These are phyloP conservation scores for Ceuthmochares aereus DNA, from an alignment of 2,113 vertebrate genomes.

Conservation along the genomic window DNA sequence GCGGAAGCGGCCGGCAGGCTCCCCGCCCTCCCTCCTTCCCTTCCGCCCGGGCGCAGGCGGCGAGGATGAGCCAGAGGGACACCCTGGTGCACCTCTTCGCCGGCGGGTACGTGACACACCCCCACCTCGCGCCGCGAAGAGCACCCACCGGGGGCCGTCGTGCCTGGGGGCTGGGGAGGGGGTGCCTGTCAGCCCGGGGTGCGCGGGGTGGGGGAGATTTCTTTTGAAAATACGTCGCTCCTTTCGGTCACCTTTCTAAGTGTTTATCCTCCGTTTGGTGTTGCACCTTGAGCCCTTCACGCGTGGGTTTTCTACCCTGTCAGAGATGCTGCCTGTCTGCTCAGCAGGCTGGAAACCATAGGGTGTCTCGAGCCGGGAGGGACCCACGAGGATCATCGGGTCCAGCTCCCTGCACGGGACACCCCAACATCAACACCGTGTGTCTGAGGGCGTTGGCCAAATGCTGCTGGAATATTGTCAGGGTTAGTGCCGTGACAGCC, in stretches of 20 bases:
- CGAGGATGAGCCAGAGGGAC: slow-evolving; percentile 95
- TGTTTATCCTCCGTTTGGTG: rapidly evolving
- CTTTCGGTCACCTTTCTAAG: rapidly evolving
- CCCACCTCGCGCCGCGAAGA: too few relatives aligned
- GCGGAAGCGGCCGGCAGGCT: not conserved
- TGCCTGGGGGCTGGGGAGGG: too few relatives aligned
- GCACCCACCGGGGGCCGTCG: too few relatives aligned
- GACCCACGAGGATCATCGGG: too few relatives aligned
- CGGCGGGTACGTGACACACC: slow-evolving; percentile 81
- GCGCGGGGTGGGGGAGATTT: not conserved
- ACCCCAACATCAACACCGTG: too few relatives aligned
- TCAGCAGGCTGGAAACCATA: rapidly evolving
- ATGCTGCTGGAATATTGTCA: too few relatives aligned
- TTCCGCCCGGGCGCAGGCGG: slow-evolving; percentile 75
- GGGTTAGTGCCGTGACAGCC: too few relatives aligned
- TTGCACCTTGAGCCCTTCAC: rapidly evolving
- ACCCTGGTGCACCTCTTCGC: slow-evolving; percentile 96
- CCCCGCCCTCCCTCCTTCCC: not conserved
- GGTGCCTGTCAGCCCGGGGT: too few relatives aligned
- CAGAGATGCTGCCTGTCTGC: rapidly evolving
- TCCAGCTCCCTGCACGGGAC: too few relatives aligned
- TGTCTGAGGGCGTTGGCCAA: too few relatives aligned
- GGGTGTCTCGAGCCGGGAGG: too few relatives aligned
- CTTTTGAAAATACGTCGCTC: rapidly evolving
- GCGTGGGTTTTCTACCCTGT: rapidly evolving